phyloP scores from a whole-genome alignment of 1,140 invertebrate species.

The Rhopalosiphum padi region DNA sequence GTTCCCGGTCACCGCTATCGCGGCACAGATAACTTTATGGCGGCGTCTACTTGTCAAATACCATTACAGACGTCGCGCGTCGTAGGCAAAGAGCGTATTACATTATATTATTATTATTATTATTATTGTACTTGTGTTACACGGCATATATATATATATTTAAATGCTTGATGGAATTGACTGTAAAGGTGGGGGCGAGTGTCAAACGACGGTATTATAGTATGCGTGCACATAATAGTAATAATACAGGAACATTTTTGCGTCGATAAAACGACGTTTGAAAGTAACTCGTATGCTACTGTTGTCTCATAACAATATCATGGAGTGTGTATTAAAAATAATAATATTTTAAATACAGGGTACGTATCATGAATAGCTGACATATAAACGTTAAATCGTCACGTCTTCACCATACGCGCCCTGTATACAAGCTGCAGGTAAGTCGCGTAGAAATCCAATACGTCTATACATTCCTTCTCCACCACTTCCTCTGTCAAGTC shows the following conservation, averaged over 20 bases:
- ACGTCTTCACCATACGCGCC: not conserved
- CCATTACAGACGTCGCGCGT: not conserved
- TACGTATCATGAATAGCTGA: not conserved
- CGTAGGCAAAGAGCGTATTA: not conserved
- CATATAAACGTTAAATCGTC: not conserved
- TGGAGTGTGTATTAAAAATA: not conserved
- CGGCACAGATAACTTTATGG: not conserved
- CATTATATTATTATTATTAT: constrained; percentile 21
- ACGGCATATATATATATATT: not conserved
- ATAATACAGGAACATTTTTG: not conserved
- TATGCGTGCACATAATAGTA: not conserved
- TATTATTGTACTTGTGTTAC: not conserved
- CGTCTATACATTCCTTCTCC: not conserved
- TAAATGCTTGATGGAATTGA: not conserved
- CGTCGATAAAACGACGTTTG: not conserved
- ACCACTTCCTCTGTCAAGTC: too few relatives aligned
- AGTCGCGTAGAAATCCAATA: not conserved
- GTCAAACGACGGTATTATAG: not conserved
- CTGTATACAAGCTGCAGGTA: not conserved
- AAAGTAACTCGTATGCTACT: not conserved
- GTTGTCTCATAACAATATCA: not conserved
- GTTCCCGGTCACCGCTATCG: not conserved
- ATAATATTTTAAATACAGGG: not conserved
- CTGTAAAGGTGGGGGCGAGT: not conserved
- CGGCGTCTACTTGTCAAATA: not conserved